Evolutionary conservation across 2,888 invertebrate species (phyloP), one percentile per base, ranked within the genome.

Genomic region (Drosophila pegasa): DNA sequence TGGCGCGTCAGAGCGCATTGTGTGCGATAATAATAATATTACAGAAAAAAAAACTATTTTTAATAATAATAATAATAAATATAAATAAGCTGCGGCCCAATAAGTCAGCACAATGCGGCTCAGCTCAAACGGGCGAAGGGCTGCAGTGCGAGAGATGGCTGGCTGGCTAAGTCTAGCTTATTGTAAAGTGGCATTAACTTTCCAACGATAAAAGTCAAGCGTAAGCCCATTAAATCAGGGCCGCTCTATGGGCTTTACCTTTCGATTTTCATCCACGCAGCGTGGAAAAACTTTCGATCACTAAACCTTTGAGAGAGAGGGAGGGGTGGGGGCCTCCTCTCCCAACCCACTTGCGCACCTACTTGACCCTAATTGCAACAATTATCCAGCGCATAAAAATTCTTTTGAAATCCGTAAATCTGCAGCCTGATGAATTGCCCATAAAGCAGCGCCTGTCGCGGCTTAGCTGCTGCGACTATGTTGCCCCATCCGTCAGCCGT

Each of bases 61-160:
- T 55, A 18, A 59, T 60, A 71, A 54, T 60, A 64, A 55, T 54
- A 63, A 59, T 47, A 41, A 52, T 62, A 74, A 68, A 79, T 74
- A 78, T 87, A 85, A 85, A 80, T 71, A 61, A 65, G 64, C 78
- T 56, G 67, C 56, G 63, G 78, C 63, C 80, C 75, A 87, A 87
- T 87, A 87, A 81, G 71, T 78, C 57, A 47, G 48, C 78, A 87
- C 88, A 80, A 80, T 81, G 82, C 37, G 43, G 43, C 43, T 43
- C 76, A 57, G 54, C 55, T 63, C 48, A 27, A 45, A 18, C 16
- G 1, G 37, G 18, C 22, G 12, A 22, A 14, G 38, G 20, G 10
- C 0, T 20, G 29, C 9, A n/a, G 16, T 2, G 29, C 16, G 41
- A 14, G 62, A n/a, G 29, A 16, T 6, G 37, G 22, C 16, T 18